These are phyloP conservation scores for Xanthorhoe spadicearia DNA, from an alignment of 2,888 invertebrate genomes.

Conservation along the genomic window DNA sequence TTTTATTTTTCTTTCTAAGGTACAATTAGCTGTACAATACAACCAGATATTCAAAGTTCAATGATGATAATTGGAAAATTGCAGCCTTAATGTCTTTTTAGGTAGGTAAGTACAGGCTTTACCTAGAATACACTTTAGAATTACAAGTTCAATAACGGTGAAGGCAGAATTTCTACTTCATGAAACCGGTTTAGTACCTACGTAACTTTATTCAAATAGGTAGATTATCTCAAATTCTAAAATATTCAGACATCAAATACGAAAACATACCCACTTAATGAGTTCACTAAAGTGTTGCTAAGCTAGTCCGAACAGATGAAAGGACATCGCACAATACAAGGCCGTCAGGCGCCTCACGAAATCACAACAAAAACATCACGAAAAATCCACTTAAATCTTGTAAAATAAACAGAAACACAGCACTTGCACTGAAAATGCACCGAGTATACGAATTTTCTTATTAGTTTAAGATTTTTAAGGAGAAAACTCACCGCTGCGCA, in stretches of 20 bases:
- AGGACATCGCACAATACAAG: constrained; percentile 31
- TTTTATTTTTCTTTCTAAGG: too few relatives aligned
- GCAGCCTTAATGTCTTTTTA: neutral
- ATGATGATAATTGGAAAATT: neutral
- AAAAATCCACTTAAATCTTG: neutral
- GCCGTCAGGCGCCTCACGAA: constrained; percentile 17
- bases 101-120: neutral
- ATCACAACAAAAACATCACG: neutral
- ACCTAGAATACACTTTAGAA: neutral
- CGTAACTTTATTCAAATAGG: neutral
- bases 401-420: neutral
- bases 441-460: constrained; percentile 1
- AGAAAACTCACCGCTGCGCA: constrained; percentile 71
- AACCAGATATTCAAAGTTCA: too few relatives aligned
- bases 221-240: constrained; percentile 3
- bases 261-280: constrained; percentile 5
- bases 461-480: constrained; percentile 12
- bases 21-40: too few relatives aligned
- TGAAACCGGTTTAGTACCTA: neutral
- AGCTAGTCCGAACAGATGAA: constrained; percentile 19
- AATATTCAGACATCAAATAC: neutral
- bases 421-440: constrained; percentile 3
- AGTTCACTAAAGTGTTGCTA: constrained; percentile 14
- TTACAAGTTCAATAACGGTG: neutral
- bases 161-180: neutral